Conservation (phyloP, 2,113 vertebrate genomes). For the Amblyopsis rosae region DNA sequence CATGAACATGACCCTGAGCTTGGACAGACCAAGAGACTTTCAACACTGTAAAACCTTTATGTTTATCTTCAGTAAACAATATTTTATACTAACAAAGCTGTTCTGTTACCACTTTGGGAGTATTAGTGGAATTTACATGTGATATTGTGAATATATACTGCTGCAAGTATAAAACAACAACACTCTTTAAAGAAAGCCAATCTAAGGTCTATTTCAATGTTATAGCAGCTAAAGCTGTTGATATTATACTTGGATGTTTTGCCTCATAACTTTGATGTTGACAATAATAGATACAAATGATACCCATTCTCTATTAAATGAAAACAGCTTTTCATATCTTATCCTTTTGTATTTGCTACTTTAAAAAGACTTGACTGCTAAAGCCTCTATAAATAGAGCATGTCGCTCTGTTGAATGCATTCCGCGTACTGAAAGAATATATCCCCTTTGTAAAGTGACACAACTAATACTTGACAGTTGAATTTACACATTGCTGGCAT, state of each 20-base stretch:
- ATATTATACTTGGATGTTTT: background rate
- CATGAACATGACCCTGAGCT: background rate
- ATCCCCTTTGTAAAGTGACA: conserved; percentile 58
- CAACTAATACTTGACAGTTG: conserved; percentile 61
- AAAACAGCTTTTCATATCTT: background rate
- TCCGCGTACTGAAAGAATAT: conserved; percentile 21
- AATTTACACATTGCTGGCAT: conserved; percentile 57
- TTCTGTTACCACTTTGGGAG: background rate
- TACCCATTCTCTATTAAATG: too few relatives aligned
- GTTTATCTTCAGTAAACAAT: background rate
- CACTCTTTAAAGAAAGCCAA: too few relatives aligned
- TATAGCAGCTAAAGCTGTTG: background rate
- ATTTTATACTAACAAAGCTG: background rate
- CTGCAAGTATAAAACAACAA: too few relatives aligned
- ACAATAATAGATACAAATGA: too few relatives aligned
- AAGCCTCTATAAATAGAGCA: conserved; percentile 64
- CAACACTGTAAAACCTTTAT: background rate
- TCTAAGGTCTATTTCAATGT: too few relatives aligned
- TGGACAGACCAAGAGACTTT: background rate
- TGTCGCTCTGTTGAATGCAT: conserved; percentile 34
- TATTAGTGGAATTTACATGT: too few relatives aligned
- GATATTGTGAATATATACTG: too few relatives aligned
- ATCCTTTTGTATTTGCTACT: conserved; percentile 35
- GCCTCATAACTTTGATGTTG: background rate
- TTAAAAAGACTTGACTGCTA: conserved; percentile 54